Conservation (phyloP, 2,113 vertebrate species). For the Abramis brama region DNA sequence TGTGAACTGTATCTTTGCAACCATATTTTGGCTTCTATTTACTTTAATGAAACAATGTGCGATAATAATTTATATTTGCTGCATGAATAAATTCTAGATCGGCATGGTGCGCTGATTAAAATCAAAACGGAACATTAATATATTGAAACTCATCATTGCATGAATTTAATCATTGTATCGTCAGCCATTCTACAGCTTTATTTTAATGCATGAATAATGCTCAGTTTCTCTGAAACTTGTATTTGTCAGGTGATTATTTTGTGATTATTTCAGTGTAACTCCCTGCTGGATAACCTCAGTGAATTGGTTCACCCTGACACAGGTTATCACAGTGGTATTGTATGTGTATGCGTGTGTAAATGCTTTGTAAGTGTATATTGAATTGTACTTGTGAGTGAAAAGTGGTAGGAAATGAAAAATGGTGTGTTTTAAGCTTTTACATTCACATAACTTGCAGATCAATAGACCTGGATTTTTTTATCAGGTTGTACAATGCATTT, state of each 20-base stretch:
- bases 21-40: neutral
- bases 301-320: constrained; percentile 12
- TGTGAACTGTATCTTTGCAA: neutral
- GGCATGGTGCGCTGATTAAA: constrained; percentile 6
- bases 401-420: constrained; percentile 33
- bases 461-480: constrained; percentile 47
- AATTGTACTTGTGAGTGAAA: constrained; percentile 17
- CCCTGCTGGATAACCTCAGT: constrained; percentile 1
- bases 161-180: constrained; percentile 25
- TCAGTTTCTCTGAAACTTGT: constrained; percentile 14
- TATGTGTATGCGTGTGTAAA: constrained; percentile 5
- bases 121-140: constrained; percentile 15
- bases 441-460: constrained; percentile 41
- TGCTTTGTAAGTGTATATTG: neutral
- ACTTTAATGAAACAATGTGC: neutral
- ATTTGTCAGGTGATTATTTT: constrained; percentile 10
- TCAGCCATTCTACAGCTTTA: neutral
- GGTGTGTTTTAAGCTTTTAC: constrained; percentile 27
- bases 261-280: constrained; percentile 14
- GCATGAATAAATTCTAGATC: neutral
- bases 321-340: neutral
- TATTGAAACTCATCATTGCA: constrained; percentile 24
- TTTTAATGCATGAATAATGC: constrained; percentile 18
- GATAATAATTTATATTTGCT: neutral
- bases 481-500: constrained; percentile 46